These are phyloP conservation scores for Micoletzkya japonica DNA, from an alignment of 2,888 invertebrate genomes.

Conservation along the genomic window DNA sequence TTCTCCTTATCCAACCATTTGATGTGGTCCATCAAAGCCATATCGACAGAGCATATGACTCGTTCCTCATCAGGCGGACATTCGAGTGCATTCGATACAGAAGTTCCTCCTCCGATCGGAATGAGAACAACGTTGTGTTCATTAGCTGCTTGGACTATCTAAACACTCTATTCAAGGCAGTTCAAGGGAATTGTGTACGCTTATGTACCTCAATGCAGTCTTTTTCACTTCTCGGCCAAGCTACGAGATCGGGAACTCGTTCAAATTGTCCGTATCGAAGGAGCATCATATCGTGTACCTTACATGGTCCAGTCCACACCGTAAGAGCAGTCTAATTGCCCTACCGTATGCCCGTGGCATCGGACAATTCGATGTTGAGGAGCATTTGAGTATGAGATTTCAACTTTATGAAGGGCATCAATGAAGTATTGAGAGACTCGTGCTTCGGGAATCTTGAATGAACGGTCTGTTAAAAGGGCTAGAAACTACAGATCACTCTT, in stretches of 20 bases:
- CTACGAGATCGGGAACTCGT: slow-evolving; percentile 87
- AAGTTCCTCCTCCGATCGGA: slow-evolving; percentile 67
- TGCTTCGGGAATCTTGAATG: slow-evolving; percentile 72
- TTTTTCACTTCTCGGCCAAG: slow-evolving; percentile 78
- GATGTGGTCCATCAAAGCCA: slow-evolving; percentile 89
- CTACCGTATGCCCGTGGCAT: slow-evolving; percentile 58
- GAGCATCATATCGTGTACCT: slow-evolving; percentile 80
- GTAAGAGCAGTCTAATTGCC: neutral
- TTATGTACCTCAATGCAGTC: slow-evolving; percentile 39
- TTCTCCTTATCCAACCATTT: slow-evolving; percentile 88
- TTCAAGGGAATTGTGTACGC: neutral
- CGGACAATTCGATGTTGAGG: slow-evolving; percentile 50
- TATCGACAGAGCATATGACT: slow-evolving; percentile 86
- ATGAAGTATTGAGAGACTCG: slow-evolving; percentile 86
- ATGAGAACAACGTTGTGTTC: slow-evolving; percentile 80
- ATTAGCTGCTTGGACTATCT: slow-evolving; percentile 78
- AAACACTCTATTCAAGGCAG: neutral
- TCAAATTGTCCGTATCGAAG: slow-evolving; percentile 75
- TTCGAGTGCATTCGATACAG: slow-evolving; percentile 59
- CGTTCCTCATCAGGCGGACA: slow-evolving; percentile 71
- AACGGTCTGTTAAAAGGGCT: neutral
- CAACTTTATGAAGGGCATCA: slow-evolving; percentile 82
- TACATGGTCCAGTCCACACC: neutral
- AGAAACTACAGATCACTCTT: neutral
- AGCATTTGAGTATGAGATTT: slow-evolving; percentile 81